A percentile compares a stretch with the other conserved stretches of the same genome.
Conservation (phyloP, 1,140 invertebrate species). For the Laodelphax striatellus region DNA sequence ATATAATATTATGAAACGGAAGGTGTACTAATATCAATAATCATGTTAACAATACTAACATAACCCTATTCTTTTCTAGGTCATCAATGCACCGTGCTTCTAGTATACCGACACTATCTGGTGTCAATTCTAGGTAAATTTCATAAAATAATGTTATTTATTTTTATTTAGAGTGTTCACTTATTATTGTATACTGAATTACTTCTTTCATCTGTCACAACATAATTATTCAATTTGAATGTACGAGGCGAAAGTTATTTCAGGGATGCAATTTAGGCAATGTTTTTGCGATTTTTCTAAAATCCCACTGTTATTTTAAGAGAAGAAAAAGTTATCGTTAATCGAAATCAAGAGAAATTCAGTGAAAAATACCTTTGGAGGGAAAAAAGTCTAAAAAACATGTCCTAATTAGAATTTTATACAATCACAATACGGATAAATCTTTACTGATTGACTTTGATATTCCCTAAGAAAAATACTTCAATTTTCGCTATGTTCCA, state of each 20-base stretch:
- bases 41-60: slow-evolving; percentile 8
- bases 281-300: no score
- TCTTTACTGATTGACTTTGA: no score
- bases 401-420: no score
- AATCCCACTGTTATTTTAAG: no score
- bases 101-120: slow-evolving; percentile 72
- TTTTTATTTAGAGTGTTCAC: background rate
- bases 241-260: background rate
- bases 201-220: slow-evolving; percentile 12
- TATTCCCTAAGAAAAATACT: no score
- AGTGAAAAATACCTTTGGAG: no score
- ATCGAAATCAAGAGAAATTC: no score
- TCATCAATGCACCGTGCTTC: slow-evolving; percentile 69
- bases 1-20: background rate
- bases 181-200: slow-evolving; percentile 23
- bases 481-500: no score
- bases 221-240: background rate
- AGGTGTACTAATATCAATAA: slow-evolving; percentile 2
- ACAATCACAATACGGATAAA: no score
- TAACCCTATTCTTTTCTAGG: slow-evolving; percentile 20
- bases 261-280: no score
- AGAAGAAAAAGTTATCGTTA: no score
- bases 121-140: slow-evolving; percentile 64
- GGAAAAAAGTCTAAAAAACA: no score
- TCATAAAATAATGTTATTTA: background rate